Conservation (phyloP, 2,113 vertebrate species). For the Protobothrops mucrosquamatus region DNA sequence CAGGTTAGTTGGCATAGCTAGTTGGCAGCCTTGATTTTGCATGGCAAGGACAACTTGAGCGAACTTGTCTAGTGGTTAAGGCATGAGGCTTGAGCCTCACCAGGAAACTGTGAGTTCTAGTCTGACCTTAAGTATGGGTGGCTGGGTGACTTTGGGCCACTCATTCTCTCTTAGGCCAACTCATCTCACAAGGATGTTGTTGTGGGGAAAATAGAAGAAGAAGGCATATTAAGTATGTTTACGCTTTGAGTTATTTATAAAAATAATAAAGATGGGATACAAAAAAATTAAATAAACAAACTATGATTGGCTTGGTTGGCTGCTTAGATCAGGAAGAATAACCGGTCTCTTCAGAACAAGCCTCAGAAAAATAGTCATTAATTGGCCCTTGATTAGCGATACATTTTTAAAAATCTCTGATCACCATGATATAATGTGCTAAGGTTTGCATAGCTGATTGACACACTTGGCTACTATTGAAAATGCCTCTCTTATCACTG, state of each 20-base stretch:
- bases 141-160: neutral
- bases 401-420: neutral
- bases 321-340: neutral
- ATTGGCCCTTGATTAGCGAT: neutral
- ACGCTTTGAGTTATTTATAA: neutral
- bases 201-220: neutral
- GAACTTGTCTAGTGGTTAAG: neutral
- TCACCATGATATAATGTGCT: neutral
- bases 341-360: neutral
- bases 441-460: neutral
- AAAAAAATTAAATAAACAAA: neutral
- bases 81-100: neutral
- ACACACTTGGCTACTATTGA: neutral
- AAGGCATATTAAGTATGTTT: neutral
- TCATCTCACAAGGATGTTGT: neutral
- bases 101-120: neutral
- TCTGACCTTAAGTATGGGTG: neutral
- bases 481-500: neutral
- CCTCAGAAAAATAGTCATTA: neutral
- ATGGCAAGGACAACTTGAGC: neutral
- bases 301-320: neutral
- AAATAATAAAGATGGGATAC: neutral
- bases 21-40: neutral
- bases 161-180: neutral
- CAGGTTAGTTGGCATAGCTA: neutral